phyloP scores from a whole-genome alignment of 2,797 vertebrate species.

The Siniperca scherzeri region DNA sequence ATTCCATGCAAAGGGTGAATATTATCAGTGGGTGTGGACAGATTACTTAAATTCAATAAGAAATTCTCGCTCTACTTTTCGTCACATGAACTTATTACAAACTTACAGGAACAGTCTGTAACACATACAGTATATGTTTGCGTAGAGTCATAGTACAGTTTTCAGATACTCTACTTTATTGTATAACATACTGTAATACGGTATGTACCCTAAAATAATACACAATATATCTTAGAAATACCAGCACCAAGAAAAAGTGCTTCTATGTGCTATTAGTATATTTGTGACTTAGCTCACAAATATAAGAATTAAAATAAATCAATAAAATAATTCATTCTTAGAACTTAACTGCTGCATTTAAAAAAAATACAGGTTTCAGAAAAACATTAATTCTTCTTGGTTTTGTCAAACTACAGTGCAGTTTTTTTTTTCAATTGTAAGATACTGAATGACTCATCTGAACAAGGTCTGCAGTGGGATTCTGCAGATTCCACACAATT shows the following conservation, averaged over 20 bases:
- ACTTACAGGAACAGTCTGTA: neutral
- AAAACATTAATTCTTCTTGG: slow-evolving; percentile 17
- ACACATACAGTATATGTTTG: neutral
- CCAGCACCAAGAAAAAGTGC: neutral
- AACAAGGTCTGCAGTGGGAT: slow-evolving; percentile 53
- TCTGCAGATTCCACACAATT: slow-evolving; percentile 43
- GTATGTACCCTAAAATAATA: neutral
- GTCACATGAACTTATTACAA: neutral
- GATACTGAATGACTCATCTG: slow-evolving; percentile 49
- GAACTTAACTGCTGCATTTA: neutral
- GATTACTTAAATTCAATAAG: slow-evolving; percentile 6
- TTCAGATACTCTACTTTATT: slow-evolving; percentile 1
- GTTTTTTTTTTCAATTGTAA: slow-evolving; percentile 22
- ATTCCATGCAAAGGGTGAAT: neutral
- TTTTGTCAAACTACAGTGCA: slow-evolving; percentile 17
- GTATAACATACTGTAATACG: neutral
- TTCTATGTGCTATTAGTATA: neutral
- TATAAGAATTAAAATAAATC: neutral
- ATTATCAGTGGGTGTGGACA: slow-evolving; percentile 13
- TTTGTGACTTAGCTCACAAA: neutral
- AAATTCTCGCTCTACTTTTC: neutral
- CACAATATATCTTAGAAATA: neutral
- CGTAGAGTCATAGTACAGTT: neutral
- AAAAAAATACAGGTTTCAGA: neutral
- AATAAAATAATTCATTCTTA: slow-evolving; percentile 8